phyloP scores from a whole-genome alignment of 2,797 vertebrate genomes.

The Semaprochilodus insignis region DNA sequence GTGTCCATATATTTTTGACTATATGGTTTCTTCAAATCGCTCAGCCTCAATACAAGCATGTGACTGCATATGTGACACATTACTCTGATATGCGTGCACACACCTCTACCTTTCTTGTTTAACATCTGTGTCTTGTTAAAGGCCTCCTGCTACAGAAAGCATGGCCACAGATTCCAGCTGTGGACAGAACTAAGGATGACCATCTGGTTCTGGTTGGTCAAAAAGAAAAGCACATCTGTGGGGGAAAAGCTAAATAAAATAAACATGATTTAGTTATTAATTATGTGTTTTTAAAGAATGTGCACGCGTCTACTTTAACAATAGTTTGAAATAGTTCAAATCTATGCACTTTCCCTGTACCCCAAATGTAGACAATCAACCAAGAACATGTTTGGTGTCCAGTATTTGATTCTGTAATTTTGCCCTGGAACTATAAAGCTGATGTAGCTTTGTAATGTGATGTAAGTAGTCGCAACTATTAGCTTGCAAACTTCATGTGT shows the following conservation, averaged over 20 bases:
- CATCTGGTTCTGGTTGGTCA: slow-evolving; percentile 49
- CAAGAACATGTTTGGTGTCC: too few relatives aligned
- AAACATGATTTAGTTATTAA: neutral
- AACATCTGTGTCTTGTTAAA: slow-evolving; percentile 40
- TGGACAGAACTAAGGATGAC: neutral
- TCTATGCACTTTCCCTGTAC: too few relatives aligned
- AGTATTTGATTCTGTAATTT: too few relatives aligned
- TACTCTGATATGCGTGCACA: slow-evolving; percentile 30
- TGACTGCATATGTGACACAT: slow-evolving; percentile 29
- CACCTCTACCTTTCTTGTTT: slow-evolving; percentile 1
- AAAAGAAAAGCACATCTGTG: neutral
- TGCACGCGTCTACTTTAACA: neutral
- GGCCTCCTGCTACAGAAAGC: slow-evolving; percentile 30
- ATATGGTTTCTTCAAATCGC: too few relatives aligned
- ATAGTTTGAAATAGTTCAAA: neutral
- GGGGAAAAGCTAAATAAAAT: slow-evolving; percentile 12
- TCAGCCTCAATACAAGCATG: neutral
- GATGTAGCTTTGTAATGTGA: too few relatives aligned
- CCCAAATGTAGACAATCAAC: too few relatives aligned
- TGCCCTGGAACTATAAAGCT: too few relatives aligned
- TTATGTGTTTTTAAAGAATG: neutral
- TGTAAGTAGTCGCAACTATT: too few relatives aligned
- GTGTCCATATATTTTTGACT: too few relatives aligned
- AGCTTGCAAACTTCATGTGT: too few relatives aligned
- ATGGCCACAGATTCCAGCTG: slow-evolving; percentile 4